A percentile compares a stretch with the other conserved stretches of the same genome.
Evolutionary conservation across 2,113 vertebrate species (phyloP).

Genomic region (Orientallactaga bullata): DNA sequence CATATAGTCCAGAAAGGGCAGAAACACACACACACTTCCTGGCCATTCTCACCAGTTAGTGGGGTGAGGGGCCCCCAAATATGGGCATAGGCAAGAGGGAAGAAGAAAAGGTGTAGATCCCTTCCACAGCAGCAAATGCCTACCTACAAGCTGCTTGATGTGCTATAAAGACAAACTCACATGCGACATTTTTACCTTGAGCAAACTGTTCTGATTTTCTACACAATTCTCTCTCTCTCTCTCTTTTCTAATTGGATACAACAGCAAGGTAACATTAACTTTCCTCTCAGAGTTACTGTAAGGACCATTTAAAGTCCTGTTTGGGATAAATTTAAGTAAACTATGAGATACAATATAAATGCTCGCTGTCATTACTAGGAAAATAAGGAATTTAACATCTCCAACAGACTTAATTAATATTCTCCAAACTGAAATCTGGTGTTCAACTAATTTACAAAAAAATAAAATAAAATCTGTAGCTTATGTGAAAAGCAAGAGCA

Average conservation of each 20-base stretch:
- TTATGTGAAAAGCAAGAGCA: constrained; percentile 73
- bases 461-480: constrained; percentile 73
- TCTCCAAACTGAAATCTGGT: constrained; percentile 57
- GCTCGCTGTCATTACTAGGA: background rate
- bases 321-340: constrained; percentile 19
- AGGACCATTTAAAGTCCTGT: background rate
- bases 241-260: background rate
- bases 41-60: background rate
- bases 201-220: constrained; percentile 15
- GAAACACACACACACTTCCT: background rate
- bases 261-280: constrained; percentile 3
- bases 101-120: background rate
- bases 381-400: constrained; percentile 11
- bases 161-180: background rate
- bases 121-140: background rate
- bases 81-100: too few species aligned
- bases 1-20: background rate
- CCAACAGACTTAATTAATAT: constrained; percentile 55
- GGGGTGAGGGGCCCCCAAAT: background rate
- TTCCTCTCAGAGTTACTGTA: background rate
- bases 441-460: constrained; percentile 70
- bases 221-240: background rate
- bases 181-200: background rate
- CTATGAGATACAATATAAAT: constrained; percentile 11
- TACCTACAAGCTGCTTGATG: background rate